Evolutionary conservation across 2,797 vertebrate genomes (phyloP).

Genomic region (Hippoglossus hippoglossus): DNA sequence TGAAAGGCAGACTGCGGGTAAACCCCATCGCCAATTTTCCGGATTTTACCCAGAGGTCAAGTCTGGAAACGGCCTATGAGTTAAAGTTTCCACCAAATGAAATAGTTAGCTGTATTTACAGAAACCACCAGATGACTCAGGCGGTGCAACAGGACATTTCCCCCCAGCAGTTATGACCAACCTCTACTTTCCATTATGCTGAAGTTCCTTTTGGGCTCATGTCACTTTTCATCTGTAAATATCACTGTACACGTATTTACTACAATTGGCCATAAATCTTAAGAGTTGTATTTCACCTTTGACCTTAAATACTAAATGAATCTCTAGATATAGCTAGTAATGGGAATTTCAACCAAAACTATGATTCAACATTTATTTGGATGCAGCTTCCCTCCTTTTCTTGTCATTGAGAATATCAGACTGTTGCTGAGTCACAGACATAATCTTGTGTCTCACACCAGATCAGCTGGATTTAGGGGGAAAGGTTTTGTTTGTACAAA

Average conservation of each 20-base stretch:
- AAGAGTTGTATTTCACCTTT: background rate
- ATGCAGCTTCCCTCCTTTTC: background rate
- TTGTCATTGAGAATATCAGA: constrained; percentile 23
- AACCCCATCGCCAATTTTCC: too few relatives aligned
- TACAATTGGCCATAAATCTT: too few relatives aligned
- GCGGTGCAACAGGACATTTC: constrained; percentile 16
- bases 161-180: constrained; percentile 10
- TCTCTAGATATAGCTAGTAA: background rate
- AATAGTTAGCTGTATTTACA: constrained; percentile 19
- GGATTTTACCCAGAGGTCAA: background rate
- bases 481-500: too few relatives aligned
- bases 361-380: too few relatives aligned
- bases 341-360: background rate
- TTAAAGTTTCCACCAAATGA: constrained; percentile 41
- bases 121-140: constrained; percentile 42
- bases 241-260: background rate
- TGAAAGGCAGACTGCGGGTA: too few relatives aligned
- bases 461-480: constrained; percentile 25
- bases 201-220: background rate
- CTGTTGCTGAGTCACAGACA: constrained; percentile 38
- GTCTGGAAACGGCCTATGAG: background rate
- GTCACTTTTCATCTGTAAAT: constrained; percentile 3
- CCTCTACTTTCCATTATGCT: constrained; percentile 31
- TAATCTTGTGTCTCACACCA: constrained; percentile 30
- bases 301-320: background rate